Conservation (phyloP, 2,797 vertebrate genomes). For the Gobio occitaniae region DNA sequence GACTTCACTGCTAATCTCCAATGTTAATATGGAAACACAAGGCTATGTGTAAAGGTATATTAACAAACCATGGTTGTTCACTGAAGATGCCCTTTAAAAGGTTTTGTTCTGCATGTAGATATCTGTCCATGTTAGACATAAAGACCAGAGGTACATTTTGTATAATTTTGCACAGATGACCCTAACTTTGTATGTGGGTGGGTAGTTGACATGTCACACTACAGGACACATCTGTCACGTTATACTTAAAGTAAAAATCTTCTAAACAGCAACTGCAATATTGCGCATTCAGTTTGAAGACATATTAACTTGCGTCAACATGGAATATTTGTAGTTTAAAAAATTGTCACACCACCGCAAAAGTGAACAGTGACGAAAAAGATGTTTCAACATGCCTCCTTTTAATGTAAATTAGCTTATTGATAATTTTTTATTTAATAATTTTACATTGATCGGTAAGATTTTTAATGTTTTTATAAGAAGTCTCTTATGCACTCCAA, state of each 20-base stretch:
- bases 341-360: neutral
- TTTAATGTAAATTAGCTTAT: neutral
- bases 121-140: neutral
- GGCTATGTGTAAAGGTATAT: conserved; percentile 14
- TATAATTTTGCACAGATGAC: conserved; percentile 4
- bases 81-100: neutral
- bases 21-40: conserved; percentile 45
- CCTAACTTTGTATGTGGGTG: conserved; percentile 19
- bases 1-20: conserved; percentile 49
- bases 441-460: neutral
- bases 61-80: neutral
- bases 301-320: neutral
- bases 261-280: neutral
- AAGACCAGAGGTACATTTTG: neutral
- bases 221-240: neutral
- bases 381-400: too few relatives aligned
- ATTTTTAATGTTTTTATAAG: too few relatives aligned
- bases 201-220: neutral
- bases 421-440: neutral
- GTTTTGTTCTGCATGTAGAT: neutral
- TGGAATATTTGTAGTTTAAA: neutral
- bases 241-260: neutral
- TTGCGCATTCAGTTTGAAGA: neutral
- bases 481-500: too few relatives aligned
- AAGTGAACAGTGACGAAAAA: neutral